Conservation (phyloP, 1,140 invertebrate genomes). For the Drosophila murphyi region DNA sequence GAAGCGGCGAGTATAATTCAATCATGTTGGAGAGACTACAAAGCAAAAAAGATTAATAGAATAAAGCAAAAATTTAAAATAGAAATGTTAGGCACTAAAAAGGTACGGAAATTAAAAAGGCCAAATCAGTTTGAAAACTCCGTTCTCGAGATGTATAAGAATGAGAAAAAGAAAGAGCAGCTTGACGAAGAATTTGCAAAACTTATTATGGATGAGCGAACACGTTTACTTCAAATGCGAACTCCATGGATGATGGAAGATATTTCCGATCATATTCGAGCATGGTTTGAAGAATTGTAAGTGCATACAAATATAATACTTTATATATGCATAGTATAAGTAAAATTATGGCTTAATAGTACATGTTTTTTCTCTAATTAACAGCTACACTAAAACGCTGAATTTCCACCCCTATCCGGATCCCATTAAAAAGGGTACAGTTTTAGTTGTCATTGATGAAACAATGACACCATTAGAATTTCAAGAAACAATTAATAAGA, state of each 20-base stretch:
- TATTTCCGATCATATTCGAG: constrained; percentile 88
- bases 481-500: constrained; percentile 69
- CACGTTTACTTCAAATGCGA: constrained; percentile 85
- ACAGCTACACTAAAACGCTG: constrained; percentile 84
- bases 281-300: constrained; percentile 88
- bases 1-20: constrained; percentile 85
- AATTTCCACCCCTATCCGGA: constrained; percentile 86
- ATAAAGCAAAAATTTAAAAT: constrained; percentile 78
- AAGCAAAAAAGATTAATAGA: constrained; percentile 70
- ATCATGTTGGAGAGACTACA: constrained; percentile 85
- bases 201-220: constrained; percentile 86
- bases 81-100: constrained; percentile 84
- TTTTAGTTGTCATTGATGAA: constrained; percentile 86
- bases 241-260: constrained; percentile 88
- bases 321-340: neutral
- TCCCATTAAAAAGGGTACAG: constrained; percentile 85
- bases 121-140: constrained; percentile 44
- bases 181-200: constrained; percentile 85
- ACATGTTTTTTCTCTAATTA: neutral
- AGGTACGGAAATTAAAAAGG: constrained; percentile 66
- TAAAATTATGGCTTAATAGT: neutral
- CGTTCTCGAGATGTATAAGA: constrained; percentile 84
- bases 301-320: constrained; percentile 10
- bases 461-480: constrained; percentile 86
- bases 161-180: constrained; percentile 69